Evolutionary conservation across 2,888 invertebrate genomes (phyloP).

Genomic region (Erpobdella octoculata): DNA sequence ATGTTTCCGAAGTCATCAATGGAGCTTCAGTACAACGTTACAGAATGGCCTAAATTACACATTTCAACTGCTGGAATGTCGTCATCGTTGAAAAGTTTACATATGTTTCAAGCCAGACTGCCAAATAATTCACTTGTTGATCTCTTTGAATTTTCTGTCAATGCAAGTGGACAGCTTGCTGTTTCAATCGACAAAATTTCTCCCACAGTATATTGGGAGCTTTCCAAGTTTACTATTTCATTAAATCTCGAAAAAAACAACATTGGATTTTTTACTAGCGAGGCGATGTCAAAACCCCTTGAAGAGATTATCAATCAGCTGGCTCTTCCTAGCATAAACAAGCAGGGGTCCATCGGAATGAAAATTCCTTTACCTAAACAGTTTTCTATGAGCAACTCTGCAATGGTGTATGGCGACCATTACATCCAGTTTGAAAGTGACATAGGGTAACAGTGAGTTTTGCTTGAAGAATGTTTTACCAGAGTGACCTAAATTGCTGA

Average conservation of each 20-base stretch:
- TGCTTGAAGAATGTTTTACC: no score
- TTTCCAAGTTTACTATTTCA: not conserved
- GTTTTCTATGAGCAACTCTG: not conserved
- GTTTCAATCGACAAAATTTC: not conserved
- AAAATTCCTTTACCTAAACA: slow-evolving; percentile 4
- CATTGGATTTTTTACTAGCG: not conserved
- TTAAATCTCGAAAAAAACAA: not conserved
- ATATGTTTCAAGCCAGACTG: not conserved
- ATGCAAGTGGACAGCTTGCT: not conserved
- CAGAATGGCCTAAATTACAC: not conserved
- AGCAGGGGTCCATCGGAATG: not conserved
- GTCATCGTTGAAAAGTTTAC: not conserved
- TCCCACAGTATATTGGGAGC: not conserved
- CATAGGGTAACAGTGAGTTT: no score
- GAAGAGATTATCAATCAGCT: not conserved
- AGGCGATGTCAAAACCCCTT: not conserved
- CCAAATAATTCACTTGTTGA: slow-evolving; percentile 8
- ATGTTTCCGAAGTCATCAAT: not conserved
- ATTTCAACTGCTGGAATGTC: not conserved
- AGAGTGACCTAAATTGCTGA: no score
- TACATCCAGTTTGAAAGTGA: not conserved
- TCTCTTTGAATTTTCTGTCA: not conserved
- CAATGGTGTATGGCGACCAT: not conserved
- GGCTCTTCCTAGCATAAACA: not conserved
- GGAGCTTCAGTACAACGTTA: not conserved